Conservation (phyloP, 1,140 invertebrate genomes). For the Pseudomyrmex flavicornis region DNA sequence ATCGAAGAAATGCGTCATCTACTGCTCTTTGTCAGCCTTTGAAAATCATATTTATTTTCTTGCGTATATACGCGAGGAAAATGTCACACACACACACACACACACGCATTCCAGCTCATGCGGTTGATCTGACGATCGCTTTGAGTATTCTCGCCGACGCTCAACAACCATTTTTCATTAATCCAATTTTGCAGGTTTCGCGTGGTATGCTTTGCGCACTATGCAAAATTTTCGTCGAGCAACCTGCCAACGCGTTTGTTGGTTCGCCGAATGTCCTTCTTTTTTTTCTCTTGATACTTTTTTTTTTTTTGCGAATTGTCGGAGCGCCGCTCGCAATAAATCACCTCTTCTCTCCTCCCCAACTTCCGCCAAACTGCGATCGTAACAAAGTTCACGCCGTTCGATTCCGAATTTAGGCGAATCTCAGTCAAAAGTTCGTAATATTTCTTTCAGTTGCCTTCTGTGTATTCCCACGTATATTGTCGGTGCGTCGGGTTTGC, state of each 20-base stretch:
- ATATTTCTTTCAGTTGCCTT: slow-evolving; percentile 34
- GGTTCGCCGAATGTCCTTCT: slow-evolving; percentile 2
- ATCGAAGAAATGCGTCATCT: no score
- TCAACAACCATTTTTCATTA: slow-evolving; percentile 61
- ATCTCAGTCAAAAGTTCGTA: slow-evolving; percentile 46
- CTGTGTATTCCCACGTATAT: slow-evolving; percentile 34
- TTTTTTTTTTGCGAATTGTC: slow-evolving; percentile 19
- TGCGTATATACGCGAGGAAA: background rate
- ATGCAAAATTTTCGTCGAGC: slow-evolving; percentile 8
- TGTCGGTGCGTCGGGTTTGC: slow-evolving; percentile 1
- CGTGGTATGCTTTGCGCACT: slow-evolving; percentile 36
- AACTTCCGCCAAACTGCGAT: background rate
- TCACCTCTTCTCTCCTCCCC: background rate
- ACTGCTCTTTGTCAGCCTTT: no score
- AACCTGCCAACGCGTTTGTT: slow-evolving; percentile 30
- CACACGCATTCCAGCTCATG: background rate
- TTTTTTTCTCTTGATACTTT: slow-evolving; percentile 29
- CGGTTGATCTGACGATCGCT: background rate
- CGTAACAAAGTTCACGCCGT: slow-evolving; percentile 50
- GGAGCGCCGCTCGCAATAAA: slow-evolving; percentile 32
- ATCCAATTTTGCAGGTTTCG: slow-evolving; percentile 33
- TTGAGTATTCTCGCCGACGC: slow-evolving; percentile 18
- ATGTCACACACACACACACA: no score
- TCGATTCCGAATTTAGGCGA: slow-evolving; percentile 50
- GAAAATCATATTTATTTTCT: background rate